Evolutionary conservation across 2,888 invertebrate species (phyloP), one percentile per base, ranked within the genome.

Genomic region (Ischnus inquisitorius): DNA sequence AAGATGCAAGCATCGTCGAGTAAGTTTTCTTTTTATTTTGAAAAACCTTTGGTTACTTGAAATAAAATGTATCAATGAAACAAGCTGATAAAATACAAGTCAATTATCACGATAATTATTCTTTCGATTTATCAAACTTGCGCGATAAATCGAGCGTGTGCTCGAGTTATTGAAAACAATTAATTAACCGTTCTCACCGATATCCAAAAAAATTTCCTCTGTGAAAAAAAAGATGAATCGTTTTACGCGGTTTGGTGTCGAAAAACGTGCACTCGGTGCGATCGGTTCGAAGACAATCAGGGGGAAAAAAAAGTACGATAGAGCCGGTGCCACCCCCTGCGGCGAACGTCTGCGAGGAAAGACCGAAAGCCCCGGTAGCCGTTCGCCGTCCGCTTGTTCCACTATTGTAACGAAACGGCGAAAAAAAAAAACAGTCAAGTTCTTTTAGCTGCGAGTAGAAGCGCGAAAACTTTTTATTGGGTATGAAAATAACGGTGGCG

Each of bases 1-100:
- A 93, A 92, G 82, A 90, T 93, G 90, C 92, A 90, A 22, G 87
- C 92, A 0, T 91, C 93, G 19, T 92, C 93, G 39, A 93, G 93
- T 93, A 90, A 93, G 92, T 69, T 51, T 16, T 39, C 39, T 54
- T 54, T 39, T 34, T 69, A 34, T 19, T 5, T 62, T 60, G 12
- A 67, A 14, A 14, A 67, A 14, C 41, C 1, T 51, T 57, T 51
- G 6, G 19, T 25, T 22, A 10, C 10, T 22, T 25, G 19, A 14
- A 19, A 4, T 25, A 5, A 2, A 8, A 54, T 22, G 19, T 54
- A 19, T 19, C 3, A n/a, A 6, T n/a, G 22, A 22, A 34, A 5
- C 8, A 4, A 34, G 34, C 34, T 34, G 1, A 34, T 34, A 34
- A 34, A 34, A 34, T 5, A 34, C 8, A 34, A 1, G 4, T 34